Evolutionary conservation across 2,797 vertebrate species (phyloP).

Genomic region (Melanogrammus aeglefinus): DNA sequence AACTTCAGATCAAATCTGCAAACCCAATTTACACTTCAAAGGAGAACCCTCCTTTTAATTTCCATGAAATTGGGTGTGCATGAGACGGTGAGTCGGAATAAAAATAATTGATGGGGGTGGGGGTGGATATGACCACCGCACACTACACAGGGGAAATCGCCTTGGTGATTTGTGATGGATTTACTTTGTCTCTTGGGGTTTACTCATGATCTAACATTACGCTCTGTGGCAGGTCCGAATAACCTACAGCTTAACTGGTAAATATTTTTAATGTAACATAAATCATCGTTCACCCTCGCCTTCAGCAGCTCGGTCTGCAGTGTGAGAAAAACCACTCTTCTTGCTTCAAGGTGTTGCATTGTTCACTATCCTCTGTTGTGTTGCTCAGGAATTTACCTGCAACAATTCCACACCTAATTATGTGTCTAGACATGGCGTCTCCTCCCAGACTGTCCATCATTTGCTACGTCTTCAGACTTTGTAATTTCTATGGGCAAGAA

Average conservation of each 20-base stretch:
- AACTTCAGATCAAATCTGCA: constrained; percentile 69
- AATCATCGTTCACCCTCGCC: neutral
- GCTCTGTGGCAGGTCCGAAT: neutral
- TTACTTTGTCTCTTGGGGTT: neutral
- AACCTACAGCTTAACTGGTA: neutral
- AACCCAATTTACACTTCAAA: constrained; percentile 73
- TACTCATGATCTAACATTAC: neutral
- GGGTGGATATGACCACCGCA: constrained; percentile 37
- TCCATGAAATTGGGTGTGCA: constrained; percentile 68
- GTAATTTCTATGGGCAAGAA: too few species aligned
- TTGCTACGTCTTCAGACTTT: too few species aligned
- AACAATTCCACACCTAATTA: too few species aligned
- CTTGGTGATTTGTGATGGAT: constrained; percentile 27
- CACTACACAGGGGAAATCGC: constrained; percentile 46
- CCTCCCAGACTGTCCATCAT: too few species aligned
- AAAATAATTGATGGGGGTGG: constrained; percentile 31
- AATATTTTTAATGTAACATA: neutral
- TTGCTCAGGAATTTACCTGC: too few species aligned
- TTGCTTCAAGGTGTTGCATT: neutral
- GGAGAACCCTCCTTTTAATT: constrained; percentile 67
- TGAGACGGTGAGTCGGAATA: constrained; percentile 52
- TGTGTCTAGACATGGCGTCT: too few species aligned
- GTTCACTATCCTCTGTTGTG: neutral
- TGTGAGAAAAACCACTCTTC: too few species aligned
- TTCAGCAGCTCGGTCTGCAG: neutral